A percentile compares a stretch with the other conserved stretches of the same genome.
Conservation (phyloP, 2,888 invertebrate species). For the Chamaedrilus cognettii region DNA sequence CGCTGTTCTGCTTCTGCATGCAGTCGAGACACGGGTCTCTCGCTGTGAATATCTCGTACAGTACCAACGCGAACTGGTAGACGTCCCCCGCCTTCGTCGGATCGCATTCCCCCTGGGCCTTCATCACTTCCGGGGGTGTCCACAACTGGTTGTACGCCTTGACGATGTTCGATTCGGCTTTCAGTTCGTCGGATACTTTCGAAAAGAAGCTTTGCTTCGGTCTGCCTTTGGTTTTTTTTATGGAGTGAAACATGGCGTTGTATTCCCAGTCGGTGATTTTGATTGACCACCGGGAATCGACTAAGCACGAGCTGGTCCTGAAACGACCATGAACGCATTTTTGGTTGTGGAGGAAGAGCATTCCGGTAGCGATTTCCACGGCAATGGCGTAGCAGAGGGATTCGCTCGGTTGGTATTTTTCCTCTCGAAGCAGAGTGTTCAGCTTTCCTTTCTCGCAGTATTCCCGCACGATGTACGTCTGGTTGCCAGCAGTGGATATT, state of each 20-base stretch:
- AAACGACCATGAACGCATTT: conserved; percentile 52
- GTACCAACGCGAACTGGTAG: conserved; percentile 46
- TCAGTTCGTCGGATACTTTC: neutral
- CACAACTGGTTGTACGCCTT: conserved; percentile 11
- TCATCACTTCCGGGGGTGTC: conserved; percentile 47
- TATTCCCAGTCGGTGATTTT: conserved; percentile 53
- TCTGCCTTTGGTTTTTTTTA: too few relatives aligned
- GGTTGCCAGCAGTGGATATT: conserved; percentile 41
- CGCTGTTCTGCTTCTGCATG: conserved; percentile 20
- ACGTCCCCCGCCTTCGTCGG: conserved; percentile 43
- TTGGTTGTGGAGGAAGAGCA: conserved; percentile 49
- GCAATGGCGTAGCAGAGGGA: conserved; percentile 28
- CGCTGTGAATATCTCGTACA: conserved; percentile 50
- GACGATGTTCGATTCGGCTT: conserved; percentile 20
- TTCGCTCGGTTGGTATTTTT: conserved; percentile 43
- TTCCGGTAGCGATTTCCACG: conserved; percentile 35
- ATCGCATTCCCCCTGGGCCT: conserved; percentile 29
- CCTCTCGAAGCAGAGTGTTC: conserved; percentile 45
- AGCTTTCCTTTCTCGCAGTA: conserved; percentile 47
- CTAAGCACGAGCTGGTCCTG: conserved; percentile 44
- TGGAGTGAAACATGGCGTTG: conserved; percentile 29
- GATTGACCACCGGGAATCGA: conserved; percentile 52
- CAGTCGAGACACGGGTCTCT: conserved; percentile 47
- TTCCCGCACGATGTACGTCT: conserved; percentile 42
- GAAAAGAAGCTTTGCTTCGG: too few relatives aligned